Evolutionary conservation across 2,888 invertebrate genomes (phyloP), one percentile per base, ranked within the genome.

Genomic region (Auanema sp.): DNA sequence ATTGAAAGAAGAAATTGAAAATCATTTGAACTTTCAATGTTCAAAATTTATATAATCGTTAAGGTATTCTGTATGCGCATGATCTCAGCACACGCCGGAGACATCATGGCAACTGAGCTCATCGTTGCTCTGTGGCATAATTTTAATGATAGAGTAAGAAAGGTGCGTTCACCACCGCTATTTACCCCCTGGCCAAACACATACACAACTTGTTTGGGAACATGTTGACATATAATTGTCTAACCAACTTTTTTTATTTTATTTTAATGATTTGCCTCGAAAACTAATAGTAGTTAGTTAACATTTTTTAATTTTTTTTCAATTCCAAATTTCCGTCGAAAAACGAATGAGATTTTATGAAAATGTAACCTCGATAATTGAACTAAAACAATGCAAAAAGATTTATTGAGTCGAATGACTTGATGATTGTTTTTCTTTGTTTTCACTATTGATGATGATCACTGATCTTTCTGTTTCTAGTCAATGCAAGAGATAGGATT

Each of bases 21-120:
- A 53, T 25, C 60, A 56, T 43, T 50, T 47, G 47, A 18, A 5
- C 14, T 24, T 14, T 5, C 18, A 52, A 52, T 8, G 5, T 21
- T 24, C 52, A 52, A 21, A 50, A 2, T 18, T 24, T 52, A 52
- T 21, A 18, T 5, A 23, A 25, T 8, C 16, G 53, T 68, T 63
- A 59, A 76, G 76, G 83, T 83, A 4, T 83, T 84, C 66, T 83
- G 83, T 69, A 79, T 83, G 80, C 69, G 83, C 49, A 83, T 83
- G 83, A 83, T 83, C 63, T 78, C 78, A 56, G 83, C 83, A 21
- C 83, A 83, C 65, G 83, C 83, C 60, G 83, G 83, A 49, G 83
- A 83, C 71, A 83, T 83, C 60, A 81, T 83, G 74, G 83, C 83
- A 23, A 83, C 83, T 23, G 83, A 83, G 65, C 66, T 83, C 67